Base-by-base conservation (phyloP, 2,113 vertebrate genomes). In the Ciconia boyciana region DNA sequence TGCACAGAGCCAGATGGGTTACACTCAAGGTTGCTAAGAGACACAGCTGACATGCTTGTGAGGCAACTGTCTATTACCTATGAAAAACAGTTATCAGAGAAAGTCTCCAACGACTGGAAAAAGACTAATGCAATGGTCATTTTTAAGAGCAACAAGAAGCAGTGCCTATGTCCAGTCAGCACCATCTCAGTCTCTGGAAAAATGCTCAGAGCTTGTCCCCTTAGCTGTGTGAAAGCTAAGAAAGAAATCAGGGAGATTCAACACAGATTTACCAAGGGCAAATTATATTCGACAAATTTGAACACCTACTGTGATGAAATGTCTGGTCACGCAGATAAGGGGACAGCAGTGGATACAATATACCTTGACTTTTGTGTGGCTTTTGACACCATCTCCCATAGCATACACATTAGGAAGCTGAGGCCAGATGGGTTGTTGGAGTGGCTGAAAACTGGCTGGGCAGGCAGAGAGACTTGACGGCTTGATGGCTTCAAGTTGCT, bases 401-500 rank as follows among this genome's bases (percentile, higher is more conserved):
- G 39, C 62, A 43, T 1, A 76, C 13, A 21, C 0, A 0, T 19
- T 9, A 65, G 55, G 31, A 39, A 81, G 36, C 16, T 3, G 6
- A 74, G 26, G 60, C 16, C 84, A 87, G 54, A n/a, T 10, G 34
- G 48, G 32, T 26, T 29, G 39, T 0, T 43, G 48, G 22, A 74
- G 46, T 1, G 4, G 43, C 0, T 83, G 64, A 51, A 80, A 76
- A 60, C n/a, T 72, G 58, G 8, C 57, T 77, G 39, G n/a, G 36
- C 5, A 2, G 34, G 39, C 34, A 87, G 49, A 48, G 11, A 74
- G 49, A 83, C 52, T 5, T 24, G 39, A 68, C 89, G 52, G 60
- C 16, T 1, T 36, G 26, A 72, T 57, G 55, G 46, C 65, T 91
- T 90, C 26, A 81, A 32, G 49, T 17, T 55, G 68, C 18, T 86